Conservation (phyloP, 1,140 invertebrate genomes). For the Drosophila erecta region DNA sequence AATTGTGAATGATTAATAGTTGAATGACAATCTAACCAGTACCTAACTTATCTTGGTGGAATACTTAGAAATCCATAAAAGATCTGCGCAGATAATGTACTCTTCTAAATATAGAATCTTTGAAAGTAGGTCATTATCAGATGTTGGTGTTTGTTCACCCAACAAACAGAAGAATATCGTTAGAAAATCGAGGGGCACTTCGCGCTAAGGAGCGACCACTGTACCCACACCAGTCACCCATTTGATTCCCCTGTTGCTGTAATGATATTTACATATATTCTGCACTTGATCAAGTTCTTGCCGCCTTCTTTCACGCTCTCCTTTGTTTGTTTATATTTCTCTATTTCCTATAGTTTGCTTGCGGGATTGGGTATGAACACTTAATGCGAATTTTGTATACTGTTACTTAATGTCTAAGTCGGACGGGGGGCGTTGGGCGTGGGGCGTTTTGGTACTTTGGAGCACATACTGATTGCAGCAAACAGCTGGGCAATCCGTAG, state of each 20-base stretch:
- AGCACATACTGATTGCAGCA: constrained; percentile 1
- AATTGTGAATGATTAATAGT: no score
- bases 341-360: constrained; percentile 70
- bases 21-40: no score
- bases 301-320: constrained; percentile 29
- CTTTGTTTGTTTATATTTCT: constrained; percentile 49
- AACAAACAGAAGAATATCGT: no score
- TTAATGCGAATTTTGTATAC: constrained; percentile 22
- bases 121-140: no score
- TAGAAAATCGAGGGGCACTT: neutral
- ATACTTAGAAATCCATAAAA: neutral
- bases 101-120: no score
- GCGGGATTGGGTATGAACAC: constrained; percentile 75
- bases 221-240: neutral
- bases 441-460: neutral
- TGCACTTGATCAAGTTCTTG: constrained; percentile 27
- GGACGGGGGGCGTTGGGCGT: neutral
- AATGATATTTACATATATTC: neutral
- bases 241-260: neutral
- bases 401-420: constrained; percentile 6
- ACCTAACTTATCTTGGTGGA: neutral
- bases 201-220: neutral
- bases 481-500: neutral
- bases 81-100: no score
- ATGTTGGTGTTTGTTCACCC: no score